Percentiles rank a stretch among this genome's conserved stretches.
Evolutionary conservation across 2,797 vertebrate genomes (phyloP).

Genomic region (Diceros bicornis): DNA sequence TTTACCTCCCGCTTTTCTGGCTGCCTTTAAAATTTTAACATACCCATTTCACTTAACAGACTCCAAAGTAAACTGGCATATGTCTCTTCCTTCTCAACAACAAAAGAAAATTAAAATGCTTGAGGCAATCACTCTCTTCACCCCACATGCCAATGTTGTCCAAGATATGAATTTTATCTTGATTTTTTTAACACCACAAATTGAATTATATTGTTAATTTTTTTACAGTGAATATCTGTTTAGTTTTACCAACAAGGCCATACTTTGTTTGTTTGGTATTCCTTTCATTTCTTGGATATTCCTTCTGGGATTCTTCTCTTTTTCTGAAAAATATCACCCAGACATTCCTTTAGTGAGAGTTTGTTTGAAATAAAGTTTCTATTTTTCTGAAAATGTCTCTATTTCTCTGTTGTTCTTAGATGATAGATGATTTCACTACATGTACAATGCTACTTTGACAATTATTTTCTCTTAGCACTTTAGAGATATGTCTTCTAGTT

Average conservation of each 20-base stretch:
- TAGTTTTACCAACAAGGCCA: neutral
- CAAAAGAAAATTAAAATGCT: slow-evolving; percentile 38
- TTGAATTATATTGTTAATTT: neutral
- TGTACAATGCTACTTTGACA: neutral
- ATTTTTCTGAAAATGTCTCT: slow-evolving; percentile 50
- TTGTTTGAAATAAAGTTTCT: slow-evolving; percentile 55
- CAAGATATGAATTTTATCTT: slow-evolving; percentile 13
- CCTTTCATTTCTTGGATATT: neutral
- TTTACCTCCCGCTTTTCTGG: neutral
- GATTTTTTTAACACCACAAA: neutral
- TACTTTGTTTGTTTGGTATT: neutral
- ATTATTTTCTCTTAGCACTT: slow-evolving; percentile 25
- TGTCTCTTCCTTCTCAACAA: slow-evolving; percentile 1
- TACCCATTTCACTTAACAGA: neutral
- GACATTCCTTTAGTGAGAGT: neutral
- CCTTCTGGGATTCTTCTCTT: slow-evolving; percentile 1
- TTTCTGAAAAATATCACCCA: slow-evolving; percentile 18
- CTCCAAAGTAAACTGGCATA: neutral
- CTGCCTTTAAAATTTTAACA: neutral
- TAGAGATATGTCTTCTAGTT: neutral
- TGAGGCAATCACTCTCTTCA: neutral
- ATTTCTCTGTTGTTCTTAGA: neutral
- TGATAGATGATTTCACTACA: neutral
- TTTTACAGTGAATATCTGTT: neutral
- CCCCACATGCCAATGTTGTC: neutral